Evolutionary conservation across 2,888 invertebrate genomes (phyloP), one percentile per base, ranked within the genome.

Genomic region (Esperia sulphurella): DNA sequence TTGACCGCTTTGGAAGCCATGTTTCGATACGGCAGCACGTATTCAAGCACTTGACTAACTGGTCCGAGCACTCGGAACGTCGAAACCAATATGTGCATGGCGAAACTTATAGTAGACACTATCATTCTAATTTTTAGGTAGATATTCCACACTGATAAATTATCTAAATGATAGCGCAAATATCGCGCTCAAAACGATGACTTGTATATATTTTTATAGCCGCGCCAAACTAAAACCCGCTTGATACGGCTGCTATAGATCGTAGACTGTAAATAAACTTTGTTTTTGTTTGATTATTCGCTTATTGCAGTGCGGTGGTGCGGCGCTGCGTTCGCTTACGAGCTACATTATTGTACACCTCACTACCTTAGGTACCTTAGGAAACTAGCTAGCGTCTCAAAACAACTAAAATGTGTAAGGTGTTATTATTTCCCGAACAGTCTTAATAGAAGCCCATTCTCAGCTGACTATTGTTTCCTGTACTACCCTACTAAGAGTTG

Each of bases 1-100:
- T 71, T 75, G 33, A 69, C 57, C 48, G 75, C 63, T 58, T 59
- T 65, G 12, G 65, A 48, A 41, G 79, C 66, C 82, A 83, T 81
- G 50, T 49, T 76, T 46, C 66, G 68, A 49, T 73, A 73, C 1
- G 76, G 79, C 50, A 75, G 45, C 13, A 73, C 68, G 64, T 75
- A 71, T 48, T 75, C 70, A 40, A 83, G 53, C 6, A 74, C 64
- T 42, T 72, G 75, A 31, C 68, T 58, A 2, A 81, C 64, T 49
- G 75, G 71, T 37, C 55, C 53, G 3, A 76, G 43, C 14, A 71
- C 49, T 56, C 63, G 61, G 49, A 65, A 68, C 21, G 71, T 68
- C 10, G 70, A 58, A 31, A 68, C 54, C 14, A 71, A n/a, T 50
- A 70, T 49, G 49, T 72, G 67, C 55, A 67, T 61, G 8, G 62